These are phyloP conservation scores for Panagrolaimus sp. DNA, from an alignment of 1,140 invertebrate genomes.

Conservation along the genomic window DNA sequence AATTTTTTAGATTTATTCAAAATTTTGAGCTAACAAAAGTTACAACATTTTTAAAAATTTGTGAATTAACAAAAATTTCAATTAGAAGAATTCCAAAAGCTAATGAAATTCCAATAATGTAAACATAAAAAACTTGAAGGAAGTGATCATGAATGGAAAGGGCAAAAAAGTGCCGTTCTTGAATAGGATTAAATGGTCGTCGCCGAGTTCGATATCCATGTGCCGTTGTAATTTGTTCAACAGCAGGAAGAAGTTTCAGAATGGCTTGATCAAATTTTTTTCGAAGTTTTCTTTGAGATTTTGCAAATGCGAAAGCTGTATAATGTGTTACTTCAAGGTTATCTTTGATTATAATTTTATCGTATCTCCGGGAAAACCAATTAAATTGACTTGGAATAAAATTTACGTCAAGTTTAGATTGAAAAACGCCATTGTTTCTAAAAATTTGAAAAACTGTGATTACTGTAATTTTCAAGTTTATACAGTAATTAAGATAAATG, in stretches of 20 bases:
- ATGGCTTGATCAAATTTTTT: constrained; percentile 38
- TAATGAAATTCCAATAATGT: constrained; percentile 15
- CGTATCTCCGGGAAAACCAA: constrained; percentile 28
- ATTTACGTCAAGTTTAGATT: constrained; percentile 35
- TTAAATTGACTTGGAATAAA: constrained; percentile 29
- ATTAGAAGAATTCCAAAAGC: neutral
- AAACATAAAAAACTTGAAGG: constrained; percentile 30
- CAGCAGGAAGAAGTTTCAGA: constrained; percentile 32
- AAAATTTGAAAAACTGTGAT: neutral
- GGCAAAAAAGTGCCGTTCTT: constrained; percentile 17
- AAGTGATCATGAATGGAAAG: constrained; percentile 28
- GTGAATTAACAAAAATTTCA: neutral
- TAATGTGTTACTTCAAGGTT: constrained; percentile 31
- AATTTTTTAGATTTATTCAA: too few species aligned
- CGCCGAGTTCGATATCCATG: constrained; percentile 33
- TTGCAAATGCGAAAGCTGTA: constrained; percentile 36
- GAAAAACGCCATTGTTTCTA: constrained; percentile 23
- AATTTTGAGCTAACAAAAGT: too few species aligned
- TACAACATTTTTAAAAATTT: too few species aligned
- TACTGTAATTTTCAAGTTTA: neutral
- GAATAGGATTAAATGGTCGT: constrained; percentile 22
- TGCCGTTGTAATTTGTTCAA: constrained; percentile 33
- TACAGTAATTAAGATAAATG: neutral
- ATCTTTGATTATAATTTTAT: constrained; percentile 36
- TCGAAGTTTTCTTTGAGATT: constrained; percentile 27